Evolutionary conservation across 2,113 vertebrate genomes (phyloP).

Genomic region (Siphamia tubifer): DNA sequence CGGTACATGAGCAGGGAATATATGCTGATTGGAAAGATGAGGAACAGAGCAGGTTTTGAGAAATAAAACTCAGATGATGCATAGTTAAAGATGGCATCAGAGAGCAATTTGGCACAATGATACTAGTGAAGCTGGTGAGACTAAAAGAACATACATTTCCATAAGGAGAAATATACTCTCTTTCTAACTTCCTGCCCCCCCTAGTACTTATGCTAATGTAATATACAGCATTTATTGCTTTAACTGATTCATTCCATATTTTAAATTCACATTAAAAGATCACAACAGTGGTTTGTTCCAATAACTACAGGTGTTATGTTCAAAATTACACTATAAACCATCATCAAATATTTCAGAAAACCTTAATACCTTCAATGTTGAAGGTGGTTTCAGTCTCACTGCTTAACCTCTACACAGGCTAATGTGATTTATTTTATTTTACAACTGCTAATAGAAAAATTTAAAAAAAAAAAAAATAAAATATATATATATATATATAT

Average conservation of each 20-base stretch:
- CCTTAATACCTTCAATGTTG: not conserved
- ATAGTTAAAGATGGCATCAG: not conserved
- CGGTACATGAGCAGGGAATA: constrained; percentile 2
- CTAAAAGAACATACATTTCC: not conserved
- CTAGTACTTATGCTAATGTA: not conserved
- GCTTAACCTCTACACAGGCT: no score
- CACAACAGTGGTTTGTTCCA: not conserved
- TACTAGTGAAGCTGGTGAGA: not conserved
- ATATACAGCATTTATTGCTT: not conserved
- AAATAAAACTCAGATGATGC: not conserved
- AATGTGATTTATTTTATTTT: no score
- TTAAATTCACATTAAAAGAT: not conserved
- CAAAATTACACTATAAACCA: not conserved
- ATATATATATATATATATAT: no score
- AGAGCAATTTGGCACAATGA: not conserved
- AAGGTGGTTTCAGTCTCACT: no score
- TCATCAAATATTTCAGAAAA: not conserved
- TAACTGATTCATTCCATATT: not conserved
- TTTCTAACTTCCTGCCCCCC: not conserved
- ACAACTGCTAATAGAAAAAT: no score
- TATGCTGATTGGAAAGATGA: not conserved
- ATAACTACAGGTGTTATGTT: not conserved
- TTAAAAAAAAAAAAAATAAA: no score
- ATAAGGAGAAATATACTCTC: not conserved
- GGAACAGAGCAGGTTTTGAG: not conserved